Evolutionary conservation across 1,140 invertebrate genomes (phyloP), one percentile per base, ranked within the genome.

Genomic region (Maconellicoccus hirsutus): DNA sequence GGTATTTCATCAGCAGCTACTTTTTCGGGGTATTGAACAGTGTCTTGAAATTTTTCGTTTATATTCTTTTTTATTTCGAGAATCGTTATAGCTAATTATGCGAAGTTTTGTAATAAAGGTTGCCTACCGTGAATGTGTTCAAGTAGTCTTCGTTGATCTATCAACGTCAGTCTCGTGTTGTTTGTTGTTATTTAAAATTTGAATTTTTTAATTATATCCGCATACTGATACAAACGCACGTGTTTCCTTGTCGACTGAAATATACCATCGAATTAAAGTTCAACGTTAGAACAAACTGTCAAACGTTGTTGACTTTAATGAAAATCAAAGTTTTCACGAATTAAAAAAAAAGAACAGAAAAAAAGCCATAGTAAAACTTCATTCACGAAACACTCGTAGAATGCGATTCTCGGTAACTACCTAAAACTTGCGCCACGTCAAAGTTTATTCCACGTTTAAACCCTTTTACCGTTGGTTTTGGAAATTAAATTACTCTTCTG

Each of bases 401-500:
- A 52, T 33, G n/a, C 42, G 42, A 52, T 14, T 38, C 14, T 38
- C 33, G 6, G 42, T 52, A 52, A 16, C 6, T 52, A 52, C 42
- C n/a, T 14, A 52, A 14, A 52, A 52, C 42, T 52, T 52, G 3
- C 42, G 42, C n/a, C 42, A 52, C 42, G 42, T 52, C 42, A 52
- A 52, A 52, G 12, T 52, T 52, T 52, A 52, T 52, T 52, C n/a
- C 42, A 52, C 42, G 42, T 52, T 52, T 52, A 19, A 52, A 52
- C 42, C 42, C 42, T 52, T 52, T 52, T 52, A 52, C 42, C 42
- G 42, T 52, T 52, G 12, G 42, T 16, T 16, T 52, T 16, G 12
- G 42, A 33, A 52, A 52, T 52, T 52, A 52, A 52, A 52, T 52
- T 52, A 52, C 42, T 52, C 42, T 52, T 52, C n/a, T 19, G 42